Evolutionary conservation across 92 coral and sea anemone species (phyloP).

Genomic region (Palythoa heliodiscus): DNA sequence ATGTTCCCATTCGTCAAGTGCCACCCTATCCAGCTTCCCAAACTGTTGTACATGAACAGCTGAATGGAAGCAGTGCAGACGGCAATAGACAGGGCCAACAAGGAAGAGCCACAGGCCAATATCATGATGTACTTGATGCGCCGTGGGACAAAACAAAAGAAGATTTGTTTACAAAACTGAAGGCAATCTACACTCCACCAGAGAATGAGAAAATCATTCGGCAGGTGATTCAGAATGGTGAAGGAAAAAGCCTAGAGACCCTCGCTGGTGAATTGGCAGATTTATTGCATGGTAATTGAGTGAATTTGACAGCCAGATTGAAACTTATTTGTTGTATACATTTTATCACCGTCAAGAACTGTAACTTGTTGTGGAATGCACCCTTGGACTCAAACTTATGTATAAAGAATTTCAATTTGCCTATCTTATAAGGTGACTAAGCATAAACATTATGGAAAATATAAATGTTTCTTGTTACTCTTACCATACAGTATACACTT

Average conservation of each 20-base stretch:
- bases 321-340: not conserved
- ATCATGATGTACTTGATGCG: slow-evolving; percentile 25
- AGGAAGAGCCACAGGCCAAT: not conserved
- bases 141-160: slow-evolving; percentile 15
- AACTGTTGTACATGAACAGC: slow-evolving; percentile 7
- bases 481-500: too few relatives aligned
- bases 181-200: not conserved
- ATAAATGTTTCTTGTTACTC: too few relatives aligned
- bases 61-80: not conserved
- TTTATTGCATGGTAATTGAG: not conserved
- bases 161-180: slow-evolving; percentile 1
- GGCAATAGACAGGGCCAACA: not conserved
- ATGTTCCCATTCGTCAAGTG: slow-evolving; percentile 33
- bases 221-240: slow-evolving; percentile 5
- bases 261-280: slow-evolving; percentile 3
- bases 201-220: slow-evolving; percentile 22
- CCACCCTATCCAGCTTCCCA: slow-evolving; percentile 8
- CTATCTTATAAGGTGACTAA: too few relatives aligned
- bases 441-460: too few relatives aligned
- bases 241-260: slow-evolving; percentile 1
- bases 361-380: not conserved
- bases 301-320: not conserved
- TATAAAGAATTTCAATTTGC: too few relatives aligned
- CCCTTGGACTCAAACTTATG: too few relatives aligned
- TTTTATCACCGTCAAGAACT: not conserved